Evolutionary conservation across 2,888 invertebrate species (phyloP).

Genomic region (Xestobium rufovillosum): DNA sequence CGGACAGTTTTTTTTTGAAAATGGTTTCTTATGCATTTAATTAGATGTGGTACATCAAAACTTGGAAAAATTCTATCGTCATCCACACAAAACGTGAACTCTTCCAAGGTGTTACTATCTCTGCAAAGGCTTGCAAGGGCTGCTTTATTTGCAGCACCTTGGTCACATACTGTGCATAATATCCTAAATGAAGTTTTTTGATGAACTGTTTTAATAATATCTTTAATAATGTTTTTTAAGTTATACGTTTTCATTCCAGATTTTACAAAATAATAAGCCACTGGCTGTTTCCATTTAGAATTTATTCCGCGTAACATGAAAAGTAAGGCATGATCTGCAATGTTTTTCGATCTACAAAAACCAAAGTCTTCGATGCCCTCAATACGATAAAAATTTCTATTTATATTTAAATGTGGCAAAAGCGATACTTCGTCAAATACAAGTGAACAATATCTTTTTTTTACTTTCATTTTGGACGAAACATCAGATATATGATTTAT

Average conservation of each 20-base stretch:
- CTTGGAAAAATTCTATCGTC: not conserved
- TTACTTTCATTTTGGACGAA: not conserved
- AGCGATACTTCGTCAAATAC: constrained; percentile 2
- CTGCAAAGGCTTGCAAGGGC: not conserved
- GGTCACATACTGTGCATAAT: constrained; percentile 3
- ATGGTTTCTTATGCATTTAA: not conserved
- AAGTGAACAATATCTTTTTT: constrained; percentile 1
- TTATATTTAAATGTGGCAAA: constrained; percentile 1
- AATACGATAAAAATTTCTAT: not conserved
- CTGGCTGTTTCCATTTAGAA: constrained; percentile 2
- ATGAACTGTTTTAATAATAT: not conserved
- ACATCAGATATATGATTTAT: not conserved
- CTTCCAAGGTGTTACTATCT: not conserved
- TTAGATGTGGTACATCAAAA: not conserved
- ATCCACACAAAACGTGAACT: not conserved
- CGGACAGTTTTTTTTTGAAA: not conserved
- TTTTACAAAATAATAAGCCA: not conserved
- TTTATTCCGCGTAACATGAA: not conserved
- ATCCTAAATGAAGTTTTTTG: not conserved
- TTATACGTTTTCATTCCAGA: constrained; percentile 1
- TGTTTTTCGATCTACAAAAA: not conserved
- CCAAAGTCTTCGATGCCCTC: not conserved
- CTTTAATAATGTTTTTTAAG: constrained; percentile 1
- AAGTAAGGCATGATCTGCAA: not conserved
- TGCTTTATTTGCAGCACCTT: not conserved